phyloP scores from a whole-genome alignment of 2,113 vertebrate species.

The Platysteira castanea region DNA sequence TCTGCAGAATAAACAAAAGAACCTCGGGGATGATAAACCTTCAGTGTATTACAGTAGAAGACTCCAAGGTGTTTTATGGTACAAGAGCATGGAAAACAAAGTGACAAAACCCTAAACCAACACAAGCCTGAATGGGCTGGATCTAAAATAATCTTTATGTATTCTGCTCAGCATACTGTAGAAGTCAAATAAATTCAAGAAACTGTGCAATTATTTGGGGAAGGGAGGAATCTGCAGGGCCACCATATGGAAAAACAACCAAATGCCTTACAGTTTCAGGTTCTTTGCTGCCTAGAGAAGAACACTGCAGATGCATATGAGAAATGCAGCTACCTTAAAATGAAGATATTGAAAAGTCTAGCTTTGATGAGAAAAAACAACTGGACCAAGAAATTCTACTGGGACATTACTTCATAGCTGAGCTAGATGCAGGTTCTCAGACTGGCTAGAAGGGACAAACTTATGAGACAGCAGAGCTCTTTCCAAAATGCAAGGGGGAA shows the following conservation, averaged over 20 bases:
- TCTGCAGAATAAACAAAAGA: background rate
- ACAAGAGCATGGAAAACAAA: background rate
- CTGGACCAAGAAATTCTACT: background rate
- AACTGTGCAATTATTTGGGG: background rate
- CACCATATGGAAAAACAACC: background rate
- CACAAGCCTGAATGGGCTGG: background rate
- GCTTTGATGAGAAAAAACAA: background rate
- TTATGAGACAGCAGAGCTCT: background rate
- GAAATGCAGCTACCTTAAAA: background rate
- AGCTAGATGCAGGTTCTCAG: background rate
- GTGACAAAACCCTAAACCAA: background rate
- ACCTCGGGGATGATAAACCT: background rate
- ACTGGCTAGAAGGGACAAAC: background rate
- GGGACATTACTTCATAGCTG: background rate
- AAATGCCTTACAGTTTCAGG: background rate
- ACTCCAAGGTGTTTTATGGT: rapidly evolving
- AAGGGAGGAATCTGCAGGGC: background rate
- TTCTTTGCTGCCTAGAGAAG: background rate
- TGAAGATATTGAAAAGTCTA: background rate
- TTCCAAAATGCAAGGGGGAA: background rate
- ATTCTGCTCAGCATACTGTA: background rate
- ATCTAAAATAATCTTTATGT: background rate
- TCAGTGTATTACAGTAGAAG: rapidly evolving
- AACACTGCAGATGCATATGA: background rate
- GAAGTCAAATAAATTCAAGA: background rate